phyloP scores from a whole-genome alignment of 35 echinoderm and acorn worm species.

The Ptychodera flava region DNA sequence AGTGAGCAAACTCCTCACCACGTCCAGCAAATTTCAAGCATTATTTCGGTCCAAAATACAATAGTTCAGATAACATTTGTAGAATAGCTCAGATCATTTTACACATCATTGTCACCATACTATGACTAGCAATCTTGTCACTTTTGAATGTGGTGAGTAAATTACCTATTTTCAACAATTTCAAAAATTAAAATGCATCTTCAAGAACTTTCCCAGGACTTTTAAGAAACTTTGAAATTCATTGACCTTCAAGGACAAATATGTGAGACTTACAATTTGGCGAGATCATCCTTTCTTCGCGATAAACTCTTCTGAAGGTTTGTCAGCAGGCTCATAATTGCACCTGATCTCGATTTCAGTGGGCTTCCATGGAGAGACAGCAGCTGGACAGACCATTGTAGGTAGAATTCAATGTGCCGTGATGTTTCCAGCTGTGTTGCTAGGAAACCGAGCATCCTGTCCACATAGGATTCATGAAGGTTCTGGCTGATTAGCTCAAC shows the following conservation, averaged over 20 bases:
- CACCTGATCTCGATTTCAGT: slow-evolving; percentile 44
- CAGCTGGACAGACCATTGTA: slow-evolving; percentile 54
- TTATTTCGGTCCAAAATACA: too few species aligned
- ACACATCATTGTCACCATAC: too few species aligned
- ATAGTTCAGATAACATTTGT: too few species aligned
- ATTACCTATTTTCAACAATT: not conserved
- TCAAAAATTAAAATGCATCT: not conserved
- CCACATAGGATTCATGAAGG: slow-evolving; percentile 57
- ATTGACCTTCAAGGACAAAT: not conserved
- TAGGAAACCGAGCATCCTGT: slow-evolving; percentile 69
- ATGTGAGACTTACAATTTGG: slow-evolving; percentile 61
- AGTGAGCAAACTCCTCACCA: too few species aligned
- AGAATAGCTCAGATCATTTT: too few species aligned
- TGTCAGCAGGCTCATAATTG: slow-evolving; percentile 60
- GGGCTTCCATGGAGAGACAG: slow-evolving; percentile 53
- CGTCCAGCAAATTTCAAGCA: too few species aligned
- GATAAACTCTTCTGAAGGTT: slow-evolving; percentile 63
- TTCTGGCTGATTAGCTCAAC: slow-evolving; percentile 60
- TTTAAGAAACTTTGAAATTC: not conserved
- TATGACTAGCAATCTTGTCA: not conserved
- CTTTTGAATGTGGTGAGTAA: not conserved
- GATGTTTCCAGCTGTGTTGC: slow-evolving; percentile 56
- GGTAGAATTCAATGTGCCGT: slow-evolving; percentile 81
- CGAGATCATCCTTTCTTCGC: slow-evolving; percentile 42
- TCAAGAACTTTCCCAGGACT: not conserved